Evolutionary conservation across 2,888 invertebrate genomes (phyloP).

Genomic region (Melitaea athalia): DNA sequence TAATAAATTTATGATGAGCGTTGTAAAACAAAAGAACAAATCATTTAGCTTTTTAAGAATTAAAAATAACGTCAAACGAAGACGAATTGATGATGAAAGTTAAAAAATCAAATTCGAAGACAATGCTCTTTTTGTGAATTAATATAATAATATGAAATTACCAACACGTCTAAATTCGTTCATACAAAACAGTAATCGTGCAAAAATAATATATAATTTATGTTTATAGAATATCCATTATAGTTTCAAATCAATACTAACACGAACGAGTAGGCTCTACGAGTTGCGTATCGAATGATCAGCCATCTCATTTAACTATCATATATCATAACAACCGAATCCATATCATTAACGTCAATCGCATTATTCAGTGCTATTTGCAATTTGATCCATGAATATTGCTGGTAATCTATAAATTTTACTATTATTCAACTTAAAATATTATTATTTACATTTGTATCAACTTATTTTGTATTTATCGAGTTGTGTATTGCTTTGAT

Average conservation of each 20-base stretch:
- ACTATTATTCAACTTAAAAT: slow-evolving; percentile 4
- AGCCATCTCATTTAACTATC: slow-evolving; percentile 24
- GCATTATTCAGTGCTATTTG: slow-evolving; percentile 30
- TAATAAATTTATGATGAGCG: too few relatives aligned
- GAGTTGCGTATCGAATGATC: neutral
- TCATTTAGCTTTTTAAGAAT: too few relatives aligned
- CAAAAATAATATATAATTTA: neutral
- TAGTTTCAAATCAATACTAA: neutral
- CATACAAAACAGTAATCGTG: neutral
- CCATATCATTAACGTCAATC: slow-evolving; percentile 27
- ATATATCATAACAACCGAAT: slow-evolving; percentile 22
- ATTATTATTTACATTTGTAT: neutral
- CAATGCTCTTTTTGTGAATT: too few relatives aligned
- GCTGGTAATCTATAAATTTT: slow-evolving; percentile 6
- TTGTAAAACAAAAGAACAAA: too few relatives aligned
- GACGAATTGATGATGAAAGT: too few relatives aligned
- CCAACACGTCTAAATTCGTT: too few relatives aligned
- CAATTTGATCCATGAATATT: slow-evolving; percentile 28
- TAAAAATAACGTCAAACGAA: too few relatives aligned
- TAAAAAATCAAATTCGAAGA: too few relatives aligned
- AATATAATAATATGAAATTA: too few relatives aligned
- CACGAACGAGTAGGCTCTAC: neutral
- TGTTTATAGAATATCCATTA: neutral
- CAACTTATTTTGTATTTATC: too few relatives aligned
- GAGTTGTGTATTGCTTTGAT: too few relatives aligned